phyloP scores from a whole-genome alignment of 1,140 invertebrate genomes.

The Conus betulinus region DNA sequence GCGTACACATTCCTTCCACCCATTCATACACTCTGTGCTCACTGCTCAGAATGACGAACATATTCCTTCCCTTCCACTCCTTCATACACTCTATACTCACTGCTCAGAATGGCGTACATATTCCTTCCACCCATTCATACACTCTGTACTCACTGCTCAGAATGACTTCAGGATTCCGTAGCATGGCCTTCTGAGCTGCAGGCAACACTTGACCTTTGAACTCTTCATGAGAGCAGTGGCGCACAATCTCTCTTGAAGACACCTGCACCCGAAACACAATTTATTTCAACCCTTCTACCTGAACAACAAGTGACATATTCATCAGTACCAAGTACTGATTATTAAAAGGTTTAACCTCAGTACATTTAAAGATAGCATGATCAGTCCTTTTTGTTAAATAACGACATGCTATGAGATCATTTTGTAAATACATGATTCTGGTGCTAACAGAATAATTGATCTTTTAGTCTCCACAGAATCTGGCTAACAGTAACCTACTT shows the following conservation, averaged over 20 bases:
- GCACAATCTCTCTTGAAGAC: conserved; percentile 50
- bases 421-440: too few relatives aligned
- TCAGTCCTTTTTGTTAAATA: too few relatives aligned
- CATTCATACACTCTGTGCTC: not conserved
- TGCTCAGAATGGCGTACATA: not conserved
- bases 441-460: too few relatives aligned
- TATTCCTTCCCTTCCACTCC: not conserved
- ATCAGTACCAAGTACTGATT: too few relatives aligned
- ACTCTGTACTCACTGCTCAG: conserved; percentile 79
- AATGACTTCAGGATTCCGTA: conserved; percentile 95
- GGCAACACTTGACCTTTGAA: conserved; percentile 88
- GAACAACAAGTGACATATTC: too few relatives aligned
- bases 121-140: not conserved
- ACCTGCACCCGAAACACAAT: conserved; percentile 46
- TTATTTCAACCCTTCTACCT: too few relatives aligned
- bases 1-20: not conserved
- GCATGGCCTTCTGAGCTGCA: conserved; percentile 91
- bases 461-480: too few relatives aligned
- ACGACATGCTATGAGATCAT: too few relatives aligned
- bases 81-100: not conserved
- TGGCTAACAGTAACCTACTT: too few relatives aligned
- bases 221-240: conserved; percentile 81
- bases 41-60: not conserved
- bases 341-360: too few relatives aligned
- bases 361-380: too few relatives aligned